Percentiles rank a stretch among this genome's conserved stretches.
These are phyloP conservation scores for Acronicta aceris DNA, from an alignment of 2,888 invertebrate species.

Conservation along the genomic window DNA sequence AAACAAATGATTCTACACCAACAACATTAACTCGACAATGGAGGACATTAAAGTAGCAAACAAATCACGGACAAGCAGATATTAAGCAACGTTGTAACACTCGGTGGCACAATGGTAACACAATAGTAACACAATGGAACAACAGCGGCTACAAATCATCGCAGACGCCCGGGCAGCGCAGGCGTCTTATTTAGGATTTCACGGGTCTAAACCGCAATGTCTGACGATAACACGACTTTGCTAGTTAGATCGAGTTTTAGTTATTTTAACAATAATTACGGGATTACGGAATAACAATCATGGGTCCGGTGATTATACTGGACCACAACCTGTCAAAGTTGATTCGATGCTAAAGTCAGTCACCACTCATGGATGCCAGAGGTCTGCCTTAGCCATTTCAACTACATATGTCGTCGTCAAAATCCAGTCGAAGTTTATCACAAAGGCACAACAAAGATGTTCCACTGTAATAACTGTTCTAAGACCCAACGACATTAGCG, in stretches of 20 bases:
- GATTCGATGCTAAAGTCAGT: too few relatives aligned
- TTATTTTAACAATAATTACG: too few relatives aligned
- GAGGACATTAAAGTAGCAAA: slow-evolving; percentile 41
- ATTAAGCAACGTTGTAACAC: slow-evolving; percentile 53
- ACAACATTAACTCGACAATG: slow-evolving; percentile 38
- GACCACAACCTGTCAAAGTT: too few relatives aligned
- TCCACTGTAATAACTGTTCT: too few relatives aligned
- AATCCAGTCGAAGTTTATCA: too few relatives aligned
- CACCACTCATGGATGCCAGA: too few relatives aligned
- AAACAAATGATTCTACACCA: background rate
- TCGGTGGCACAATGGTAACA: slow-evolving; percentile 40
- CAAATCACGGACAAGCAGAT: slow-evolving; percentile 40
- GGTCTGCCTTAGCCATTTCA: too few relatives aligned
- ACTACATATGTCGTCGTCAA: too few relatives aligned
- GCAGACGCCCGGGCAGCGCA: slow-evolving; percentile 32
- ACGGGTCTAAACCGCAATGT: slow-evolving; percentile 49
- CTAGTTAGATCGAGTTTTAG: slow-evolving; percentile 16
- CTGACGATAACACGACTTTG: slow-evolving; percentile 14
- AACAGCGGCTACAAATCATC: slow-evolving; percentile 72
- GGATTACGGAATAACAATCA: background rate
- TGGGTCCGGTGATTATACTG: too few relatives aligned
- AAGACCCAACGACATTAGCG: too few relatives aligned
- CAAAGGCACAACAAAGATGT: too few relatives aligned
- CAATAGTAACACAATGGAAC: slow-evolving; percentile 51
- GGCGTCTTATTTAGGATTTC: slow-evolving; percentile 68